Evolutionary conservation across 2,888 invertebrate genomes (phyloP), one percentile per base, ranked within the genome.

Genomic region (Drosophila suboccidentalis): DNA sequence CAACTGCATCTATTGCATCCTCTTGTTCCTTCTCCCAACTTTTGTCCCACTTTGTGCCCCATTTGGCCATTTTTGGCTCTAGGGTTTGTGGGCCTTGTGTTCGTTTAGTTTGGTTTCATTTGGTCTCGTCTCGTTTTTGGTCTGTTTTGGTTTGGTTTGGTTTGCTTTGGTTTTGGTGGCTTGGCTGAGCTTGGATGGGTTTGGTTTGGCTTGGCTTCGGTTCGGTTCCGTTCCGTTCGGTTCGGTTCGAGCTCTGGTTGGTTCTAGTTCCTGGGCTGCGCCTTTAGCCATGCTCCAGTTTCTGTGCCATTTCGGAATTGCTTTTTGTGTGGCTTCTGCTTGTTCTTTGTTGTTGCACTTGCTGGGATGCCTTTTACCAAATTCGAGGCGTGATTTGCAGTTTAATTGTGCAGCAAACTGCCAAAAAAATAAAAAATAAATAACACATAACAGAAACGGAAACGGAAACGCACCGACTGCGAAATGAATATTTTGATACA

Each of bases 401-500:
- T 89, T 87, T 87, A 89, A 86, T 87, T 89, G 87, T 85, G 85
- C 88, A 75, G 77, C 68, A 84, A 76, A 69, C 70, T 78, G 80
- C 73, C 72, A 71, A 78, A 11, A 47, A 22, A 46, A 46, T 13
- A 44, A 36, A 11, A 19, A 11, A 26, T 73, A 9, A 19, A 19
- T 15, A 29, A 15, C 15, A 47, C 5, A n/a, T n/a, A 44, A 44
- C 22, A 44, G 44, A 44, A 78, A 63, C 66, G 72, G 22, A 44
- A 78, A 63, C 66, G 72, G 22, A 44, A 78, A 63, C 66, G 70
- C 81, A 71, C 59, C 59, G 64, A 70, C 62, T 75, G 61, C 41
- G 68, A 81, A 72, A 75, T 81, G 68, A 59, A 74, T 72, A 64
- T 84, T 65, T 13, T 29, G 17, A 13, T 11, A 29, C 44, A 22